These are phyloP conservation scores for Mnemiopsis leidyi DNA, from an alignment of 37 sponge, comb jelly and placozoan species.

Conservation along the genomic window DNA sequence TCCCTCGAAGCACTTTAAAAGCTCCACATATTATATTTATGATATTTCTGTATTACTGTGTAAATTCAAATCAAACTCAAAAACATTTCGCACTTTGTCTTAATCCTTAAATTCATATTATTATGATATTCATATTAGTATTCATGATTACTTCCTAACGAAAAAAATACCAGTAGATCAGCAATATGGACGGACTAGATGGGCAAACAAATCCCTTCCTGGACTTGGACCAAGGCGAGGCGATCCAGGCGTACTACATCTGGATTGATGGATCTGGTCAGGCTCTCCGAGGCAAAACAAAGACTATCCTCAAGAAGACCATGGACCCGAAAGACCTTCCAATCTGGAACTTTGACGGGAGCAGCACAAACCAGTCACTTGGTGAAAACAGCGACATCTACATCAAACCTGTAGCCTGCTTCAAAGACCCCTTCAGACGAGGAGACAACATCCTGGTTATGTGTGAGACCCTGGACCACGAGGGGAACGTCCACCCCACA, in stretches of 20 bases:
- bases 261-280: conserved; percentile 92
- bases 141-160: no score
- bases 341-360: conserved; percentile 96
- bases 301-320: conserved; percentile 63
- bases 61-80: no score
- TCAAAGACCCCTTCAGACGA: conserved; percentile 62
- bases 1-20: no score
- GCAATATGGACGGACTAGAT: conserved; percentile 1
- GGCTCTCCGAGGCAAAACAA: conserved; percentile 76
- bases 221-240: conserved; percentile 69
- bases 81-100: no score
- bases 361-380: conserved; percentile 79
- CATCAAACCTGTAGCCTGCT: conserved; percentile 82
- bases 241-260: conserved; percentile 80
- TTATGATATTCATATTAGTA: no score
- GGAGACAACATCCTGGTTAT: conserved; percentile 77
- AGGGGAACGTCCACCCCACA: conserved; percentile 66
- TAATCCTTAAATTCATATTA: no score
- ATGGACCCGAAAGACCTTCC: conserved; percentile 70
- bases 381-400: conserved; percentile 89
- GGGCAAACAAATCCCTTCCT: conserved; percentile 39
- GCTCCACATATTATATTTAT: no score
- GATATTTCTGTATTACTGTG: no score
- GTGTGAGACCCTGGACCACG: conserved; percentile 76
- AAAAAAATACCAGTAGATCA: background rate